A percentile compares a stretch with the other conserved stretches of the same genome.
Conservation (phyloP, 2,797 vertebrate genomes). For the Clarias pachynema region DNA sequence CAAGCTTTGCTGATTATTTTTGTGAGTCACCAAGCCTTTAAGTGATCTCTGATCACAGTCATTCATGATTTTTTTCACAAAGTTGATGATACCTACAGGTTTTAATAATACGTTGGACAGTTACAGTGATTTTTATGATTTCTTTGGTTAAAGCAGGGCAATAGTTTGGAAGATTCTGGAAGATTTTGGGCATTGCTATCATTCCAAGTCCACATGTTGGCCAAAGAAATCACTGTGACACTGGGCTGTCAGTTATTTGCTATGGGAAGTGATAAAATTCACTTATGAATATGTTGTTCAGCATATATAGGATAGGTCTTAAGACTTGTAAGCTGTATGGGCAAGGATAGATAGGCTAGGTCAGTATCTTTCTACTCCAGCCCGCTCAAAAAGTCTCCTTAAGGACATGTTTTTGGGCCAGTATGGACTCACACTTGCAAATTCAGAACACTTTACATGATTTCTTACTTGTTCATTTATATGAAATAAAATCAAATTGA, state of each 20-base stretch:
- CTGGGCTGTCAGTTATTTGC: neutral
- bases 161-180: neutral
- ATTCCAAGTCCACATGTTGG: neutral
- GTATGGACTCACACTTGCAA: neutral
- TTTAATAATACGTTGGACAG: no score
- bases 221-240: neutral
- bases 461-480: neutral
- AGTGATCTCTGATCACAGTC: no score
- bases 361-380: neutral
- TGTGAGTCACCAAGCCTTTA: no score
- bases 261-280: neutral
- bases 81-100: no score
- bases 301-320: neutral
- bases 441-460: neutral
- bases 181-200: neutral
- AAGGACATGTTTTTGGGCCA: neutral
- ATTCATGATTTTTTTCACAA: no score
- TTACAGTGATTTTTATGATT: no score
- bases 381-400: neutral
- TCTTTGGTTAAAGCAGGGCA: no score
- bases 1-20: no score
- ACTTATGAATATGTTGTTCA: neutral
- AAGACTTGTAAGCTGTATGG: neutral
- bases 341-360: neutral
- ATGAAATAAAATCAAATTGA: neutral